These are phyloP conservation scores for Epistrophella euchroma DNA, from an alignment of 2,888 invertebrate genomes.

Conservation along the genomic window DNA sequence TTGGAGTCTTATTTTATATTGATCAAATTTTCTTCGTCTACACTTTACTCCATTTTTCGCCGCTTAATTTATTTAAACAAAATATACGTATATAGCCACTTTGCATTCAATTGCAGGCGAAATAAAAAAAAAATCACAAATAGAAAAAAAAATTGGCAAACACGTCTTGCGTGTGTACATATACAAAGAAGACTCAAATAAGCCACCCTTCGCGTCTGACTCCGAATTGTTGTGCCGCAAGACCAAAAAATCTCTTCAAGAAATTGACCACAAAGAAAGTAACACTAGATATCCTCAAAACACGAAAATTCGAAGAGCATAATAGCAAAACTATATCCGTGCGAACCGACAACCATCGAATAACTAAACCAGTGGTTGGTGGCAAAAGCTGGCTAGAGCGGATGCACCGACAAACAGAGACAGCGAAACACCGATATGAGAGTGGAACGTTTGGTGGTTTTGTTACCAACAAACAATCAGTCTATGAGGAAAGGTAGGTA, in stretches of 20 bases:
- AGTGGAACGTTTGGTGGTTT: constrained; percentile 18
- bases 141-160: constrained; percentile 30
- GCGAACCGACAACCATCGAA: constrained; percentile 61
- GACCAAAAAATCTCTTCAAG: constrained; percentile 10
- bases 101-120: constrained; percentile 59
- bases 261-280: constrained; percentile 55
- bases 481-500: neutral
- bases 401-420: neutral
- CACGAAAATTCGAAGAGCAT: constrained; percentile 6
- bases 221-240: constrained; percentile 2
- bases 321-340: constrained; percentile 38
- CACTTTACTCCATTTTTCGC: constrained; percentile 33
- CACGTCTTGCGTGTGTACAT: constrained; percentile 39
- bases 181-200: constrained; percentile 43
- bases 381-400: constrained; percentile 65
- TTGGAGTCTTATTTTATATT: constrained; percentile 65
- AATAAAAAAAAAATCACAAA: constrained; percentile 32
- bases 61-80: constrained; percentile 26
- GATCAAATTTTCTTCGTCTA: constrained; percentile 65
- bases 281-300: constrained; percentile 37
- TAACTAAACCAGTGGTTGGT: constrained; percentile 69
- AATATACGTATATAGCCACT: constrained; percentile 52
- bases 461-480: constrained; percentile 49
- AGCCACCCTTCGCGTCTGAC: constrained; percentile 31
- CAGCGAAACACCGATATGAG: no score